Percentiles rank a stretch among this genome's conserved stretches.
Conservation (phyloP, 2,888 invertebrate species). For the Ochropleura leucogaster region DNA sequence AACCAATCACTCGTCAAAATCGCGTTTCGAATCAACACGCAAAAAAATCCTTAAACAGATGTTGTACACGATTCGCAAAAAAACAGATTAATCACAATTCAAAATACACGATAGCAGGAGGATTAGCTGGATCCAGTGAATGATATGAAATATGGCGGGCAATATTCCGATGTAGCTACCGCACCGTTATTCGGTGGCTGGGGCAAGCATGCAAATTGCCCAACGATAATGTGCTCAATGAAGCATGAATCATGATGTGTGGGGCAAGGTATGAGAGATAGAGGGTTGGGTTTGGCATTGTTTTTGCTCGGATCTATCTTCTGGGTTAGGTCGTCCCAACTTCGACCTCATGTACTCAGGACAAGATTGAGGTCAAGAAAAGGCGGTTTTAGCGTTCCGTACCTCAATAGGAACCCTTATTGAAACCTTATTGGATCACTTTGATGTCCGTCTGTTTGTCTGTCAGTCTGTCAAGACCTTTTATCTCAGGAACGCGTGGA, state of each 20-base stretch:
- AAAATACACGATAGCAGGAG: constrained; percentile 44
- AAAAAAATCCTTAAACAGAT: constrained; percentile 27
- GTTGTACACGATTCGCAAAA: constrained; percentile 23
- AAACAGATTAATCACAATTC: constrained; percentile 40
- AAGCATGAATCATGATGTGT: constrained; percentile 72
- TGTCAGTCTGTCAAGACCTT: too few species aligned
- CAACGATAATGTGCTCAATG: constrained; percentile 79
- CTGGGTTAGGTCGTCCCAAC: too few species aligned
- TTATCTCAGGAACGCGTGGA: too few species aligned
- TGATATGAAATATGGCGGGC: constrained; percentile 68
- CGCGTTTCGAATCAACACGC: constrained; percentile 12
- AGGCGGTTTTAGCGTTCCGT: too few species aligned
- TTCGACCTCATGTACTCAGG: too few species aligned
- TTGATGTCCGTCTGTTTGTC: too few species aligned
- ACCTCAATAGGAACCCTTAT: too few species aligned
- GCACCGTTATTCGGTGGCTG: constrained; percentile 78
- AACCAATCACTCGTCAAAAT: constrained; percentile 1
- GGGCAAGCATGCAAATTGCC: constrained; percentile 80
- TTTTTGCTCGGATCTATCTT: background rate
- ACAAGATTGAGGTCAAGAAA: too few species aligned
- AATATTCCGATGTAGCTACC: constrained; percentile 76
- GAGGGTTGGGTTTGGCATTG: background rate
- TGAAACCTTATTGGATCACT: too few species aligned
- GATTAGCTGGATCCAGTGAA: constrained; percentile 55
- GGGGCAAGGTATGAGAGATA: constrained; percentile 54